Base-by-base conservation (phyloP, 2,888 invertebrate genomes). In the Cataglyphis albicans region DNA sequence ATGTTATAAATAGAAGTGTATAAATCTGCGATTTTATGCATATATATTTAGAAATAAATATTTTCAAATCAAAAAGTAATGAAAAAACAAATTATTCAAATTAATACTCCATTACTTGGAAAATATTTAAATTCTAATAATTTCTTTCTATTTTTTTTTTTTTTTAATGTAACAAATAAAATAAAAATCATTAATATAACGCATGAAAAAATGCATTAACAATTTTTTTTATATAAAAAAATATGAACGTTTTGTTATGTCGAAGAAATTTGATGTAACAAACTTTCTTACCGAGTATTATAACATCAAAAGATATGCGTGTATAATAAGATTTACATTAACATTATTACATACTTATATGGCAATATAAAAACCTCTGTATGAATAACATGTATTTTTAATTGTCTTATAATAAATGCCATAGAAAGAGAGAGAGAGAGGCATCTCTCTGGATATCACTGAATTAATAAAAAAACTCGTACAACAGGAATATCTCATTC, bases 21-120 rank as follows among this genome's bases (percentile, higher is more conserved):
- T 12, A 41, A 35, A 44, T 32, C 15, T 44, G 41, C 38, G 6
- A 57, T 67, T 41, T 65, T 55, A 67, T 38, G 9, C 35, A 76
- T 15, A 73, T 18, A 41, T 7, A 76, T 67, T 55, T n/a, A 55
- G 5, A 41, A 67, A 38, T 25, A 3, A 64, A 75, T 35, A 25
- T 38, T 10, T 48, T 21, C 7, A n/a, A 35, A 52, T 44, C 3
- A 52, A 35, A 75, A 63, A 15, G 21, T 44, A 74, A 65, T 55
- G n/a, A 67, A 76, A 57, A 76, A 64, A 41, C 35, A 52, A 75
- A 41, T 21, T 41, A 41, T 3, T 12, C 41, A 41, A 41, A 41
- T 41, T 41, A 41, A 41, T 32, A 32, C 44, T 41, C 29, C 1
- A 29, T 55, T 6, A 18, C 59, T 74, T 55, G 15, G 0, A 55